Evolutionary conservation across 2,113 vertebrate genomes (phyloP).

Genomic region (Ariopsis seemanni): DNA sequence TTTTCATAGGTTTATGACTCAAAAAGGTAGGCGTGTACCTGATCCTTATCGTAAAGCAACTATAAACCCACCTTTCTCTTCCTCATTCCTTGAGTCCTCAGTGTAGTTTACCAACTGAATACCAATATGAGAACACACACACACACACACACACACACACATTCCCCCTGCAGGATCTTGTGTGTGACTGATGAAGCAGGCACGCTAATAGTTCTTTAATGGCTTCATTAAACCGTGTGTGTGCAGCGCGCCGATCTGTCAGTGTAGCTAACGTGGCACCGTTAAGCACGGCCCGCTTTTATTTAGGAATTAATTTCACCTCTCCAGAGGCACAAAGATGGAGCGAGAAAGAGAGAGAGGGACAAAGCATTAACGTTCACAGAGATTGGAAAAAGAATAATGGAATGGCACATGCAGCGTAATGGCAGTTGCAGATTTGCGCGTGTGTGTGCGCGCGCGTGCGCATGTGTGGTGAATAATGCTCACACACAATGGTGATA

Average conservation of each 20-base stretch:
- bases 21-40: background rate
- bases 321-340: conserved; percentile 53
- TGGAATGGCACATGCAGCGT: background rate
- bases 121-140: conserved; percentile 10
- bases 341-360: conserved; percentile 25
- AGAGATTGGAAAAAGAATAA: conserved; percentile 47
- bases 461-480: background rate
- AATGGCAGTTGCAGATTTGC: background rate
- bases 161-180: conserved; percentile 30
- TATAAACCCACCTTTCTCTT: background rate
- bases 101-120: conserved; percentile 14
- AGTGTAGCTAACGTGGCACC: conserved; percentile 72
- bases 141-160: conserved; percentile 7
- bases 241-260: conserved; percentile 83
- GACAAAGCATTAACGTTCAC: background rate
- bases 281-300: conserved; percentile 72
- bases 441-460: conserved; percentile 28
- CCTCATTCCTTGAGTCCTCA: background rate
- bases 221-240: conserved; percentile 83
- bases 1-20: background rate
- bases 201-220: conserved; percentile 73
- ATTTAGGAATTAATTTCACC: conserved; percentile 76
- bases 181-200: conserved; percentile 68
- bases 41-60: background rate
- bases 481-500: background rate